Conservation (phyloP, 2,888 invertebrate genomes). For the Lochmaea capreae region DNA sequence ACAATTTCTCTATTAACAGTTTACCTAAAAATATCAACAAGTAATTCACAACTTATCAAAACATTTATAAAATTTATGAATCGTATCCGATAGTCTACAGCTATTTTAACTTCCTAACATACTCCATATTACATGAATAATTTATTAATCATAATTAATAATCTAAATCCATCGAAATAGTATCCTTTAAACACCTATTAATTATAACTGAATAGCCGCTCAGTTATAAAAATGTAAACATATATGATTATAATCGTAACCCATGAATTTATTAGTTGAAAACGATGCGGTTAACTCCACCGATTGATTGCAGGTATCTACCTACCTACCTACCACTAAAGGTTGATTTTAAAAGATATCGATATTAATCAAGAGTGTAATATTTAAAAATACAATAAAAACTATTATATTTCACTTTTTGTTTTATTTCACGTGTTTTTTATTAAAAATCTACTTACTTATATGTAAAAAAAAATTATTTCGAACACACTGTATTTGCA, state of each 20-base stretch:
- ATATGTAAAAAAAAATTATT: neutral
- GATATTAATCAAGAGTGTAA: no score
- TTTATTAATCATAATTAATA: neutral
- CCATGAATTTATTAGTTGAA: slow-evolving; percentile 12
- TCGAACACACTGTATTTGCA: slow-evolving; percentile 18
- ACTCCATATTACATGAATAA: neutral
- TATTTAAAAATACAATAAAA: no score
- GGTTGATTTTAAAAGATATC: no score
- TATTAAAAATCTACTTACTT: no score
- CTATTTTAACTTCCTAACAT: neutral
- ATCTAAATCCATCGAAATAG: neutral
- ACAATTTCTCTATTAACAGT: neutral
- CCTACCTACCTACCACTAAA: neutral
- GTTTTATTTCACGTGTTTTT: no score
- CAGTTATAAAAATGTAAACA: slow-evolving; percentile 8
- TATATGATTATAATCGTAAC: slow-evolving; percentile 8
- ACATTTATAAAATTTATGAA: no score
- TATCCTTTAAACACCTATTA: slow-evolving; percentile 2
- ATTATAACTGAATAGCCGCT: slow-evolving; percentile 3
- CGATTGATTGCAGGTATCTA: neutral
- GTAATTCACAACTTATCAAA: neutral
- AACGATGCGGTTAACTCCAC: slow-evolving; percentile 5
- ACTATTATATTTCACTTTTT: no score
- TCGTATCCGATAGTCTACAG: neutral
- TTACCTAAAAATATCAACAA: neutral